phyloP scores from a whole-genome alignment of 2,113 vertebrate species.

The Urocolius indicus region DNA sequence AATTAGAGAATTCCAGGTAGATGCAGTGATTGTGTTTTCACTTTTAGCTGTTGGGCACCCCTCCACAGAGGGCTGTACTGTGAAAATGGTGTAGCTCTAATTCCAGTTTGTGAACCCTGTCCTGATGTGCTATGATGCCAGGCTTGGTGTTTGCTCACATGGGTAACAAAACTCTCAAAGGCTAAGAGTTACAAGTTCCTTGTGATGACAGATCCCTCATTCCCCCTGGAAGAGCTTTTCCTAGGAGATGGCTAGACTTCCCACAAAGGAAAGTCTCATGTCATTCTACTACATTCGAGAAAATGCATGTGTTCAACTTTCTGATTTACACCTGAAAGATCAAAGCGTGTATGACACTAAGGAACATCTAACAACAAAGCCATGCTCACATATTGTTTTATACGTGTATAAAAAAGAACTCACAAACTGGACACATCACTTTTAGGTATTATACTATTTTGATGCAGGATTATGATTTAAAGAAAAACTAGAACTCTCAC shows the following conservation, averaged over 20 bases:
- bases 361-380: background rate
- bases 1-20: background rate
- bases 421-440: background rate
- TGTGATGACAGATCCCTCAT: background rate
- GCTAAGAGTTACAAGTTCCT: background rate
- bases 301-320: background rate
- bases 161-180: background rate
- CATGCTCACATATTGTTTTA: background rate
- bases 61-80: background rate
- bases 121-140: background rate
- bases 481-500: background rate
- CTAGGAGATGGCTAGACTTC: background rate
- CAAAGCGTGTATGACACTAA: background rate
- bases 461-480: background rate
- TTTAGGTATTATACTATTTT: background rate
- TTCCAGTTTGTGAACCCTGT: background rate
- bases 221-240: background rate
- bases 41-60: background rate
- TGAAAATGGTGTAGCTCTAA: background rate
- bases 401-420: background rate
- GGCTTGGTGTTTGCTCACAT: accelerated
- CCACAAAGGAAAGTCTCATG: background rate
- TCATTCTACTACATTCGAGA: background rate
- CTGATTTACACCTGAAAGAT: background rate
- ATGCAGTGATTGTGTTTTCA: background rate